Conservation (phyloP, 2,113 vertebrate species). For the Heterotilapia buettikoferi region DNA sequence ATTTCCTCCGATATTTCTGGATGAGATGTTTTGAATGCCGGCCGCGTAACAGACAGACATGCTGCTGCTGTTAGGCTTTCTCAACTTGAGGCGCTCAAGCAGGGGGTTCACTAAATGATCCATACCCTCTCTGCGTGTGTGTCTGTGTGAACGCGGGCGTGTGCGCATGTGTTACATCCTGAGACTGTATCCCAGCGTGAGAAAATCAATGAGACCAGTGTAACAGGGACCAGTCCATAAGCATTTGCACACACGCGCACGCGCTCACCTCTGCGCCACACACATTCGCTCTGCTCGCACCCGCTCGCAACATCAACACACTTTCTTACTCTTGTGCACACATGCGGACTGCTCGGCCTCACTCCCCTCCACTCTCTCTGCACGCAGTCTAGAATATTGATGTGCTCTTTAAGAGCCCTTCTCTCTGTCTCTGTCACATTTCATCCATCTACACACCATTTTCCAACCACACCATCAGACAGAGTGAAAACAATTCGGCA, state of each 20-base stretch:
- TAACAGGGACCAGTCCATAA: slow-evolving; percentile 53
- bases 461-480: slow-evolving; percentile 42
- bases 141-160: neutral
- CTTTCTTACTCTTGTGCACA: neutral
- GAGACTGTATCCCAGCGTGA: slow-evolving; percentile 65
- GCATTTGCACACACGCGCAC: slow-evolving; percentile 17
- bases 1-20: neutral
- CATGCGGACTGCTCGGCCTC: slow-evolving; percentile 16
- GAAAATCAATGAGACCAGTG: slow-evolving; percentile 68
- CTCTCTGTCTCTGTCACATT: slow-evolving; percentile 69
- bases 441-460: slow-evolving; percentile 59
- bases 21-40: slow-evolving; percentile 14
- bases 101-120: slow-evolving; percentile 52
- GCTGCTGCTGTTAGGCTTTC: slow-evolving; percentile 15
- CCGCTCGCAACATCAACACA: neutral
- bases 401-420: slow-evolving; percentile 68
- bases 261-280: neutral
- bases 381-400: slow-evolving; percentile 67
- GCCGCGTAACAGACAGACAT: slow-evolving; percentile 4
- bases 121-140: neutral
- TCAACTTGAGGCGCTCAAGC: slow-evolving; percentile 24
- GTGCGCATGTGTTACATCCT: slow-evolving; percentile 11
- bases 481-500: slow-evolving; percentile 52
- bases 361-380: slow-evolving; percentile 22
- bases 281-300: neutral